phyloP scores from a whole-genome alignment of 2,888 invertebrate species.

The Digitonthophagus gazella region DNA sequence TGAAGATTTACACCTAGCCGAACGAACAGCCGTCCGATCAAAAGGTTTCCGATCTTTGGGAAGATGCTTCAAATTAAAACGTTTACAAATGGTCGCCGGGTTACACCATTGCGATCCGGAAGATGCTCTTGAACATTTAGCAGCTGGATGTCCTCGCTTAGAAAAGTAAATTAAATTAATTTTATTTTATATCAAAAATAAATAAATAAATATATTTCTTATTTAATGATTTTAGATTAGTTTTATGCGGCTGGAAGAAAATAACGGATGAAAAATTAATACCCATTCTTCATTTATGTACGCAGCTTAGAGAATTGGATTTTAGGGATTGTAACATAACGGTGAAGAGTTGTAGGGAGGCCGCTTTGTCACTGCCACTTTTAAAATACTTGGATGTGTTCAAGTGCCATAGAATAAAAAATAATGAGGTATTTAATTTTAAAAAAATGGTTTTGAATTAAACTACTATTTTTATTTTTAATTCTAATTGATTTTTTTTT shows the following conservation, averaged over 20 bases:
- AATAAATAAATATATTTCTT: no score
- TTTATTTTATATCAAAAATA: constrained; percentile 1
- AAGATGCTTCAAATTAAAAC: constrained; percentile 38
- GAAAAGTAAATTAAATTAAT: constrained; percentile 36
- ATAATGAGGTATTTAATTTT: constrained; percentile 34
- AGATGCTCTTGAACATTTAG: constrained; percentile 40
- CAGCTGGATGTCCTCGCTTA: constrained; percentile 40
- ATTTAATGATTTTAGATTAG: constrained; percentile 35
- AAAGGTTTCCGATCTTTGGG: constrained; percentile 38
- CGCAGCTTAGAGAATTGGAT: constrained; percentile 37
- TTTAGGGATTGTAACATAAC: constrained; percentile 40
- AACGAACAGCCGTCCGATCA: constrained; percentile 37
- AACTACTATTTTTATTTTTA: not conserved
- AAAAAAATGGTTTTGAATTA: not conserved
- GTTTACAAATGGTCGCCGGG: constrained; percentile 36
- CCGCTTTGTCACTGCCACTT: constrained; percentile 38
- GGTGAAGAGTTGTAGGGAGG: constrained; percentile 41
- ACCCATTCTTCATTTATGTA: constrained; percentile 40
- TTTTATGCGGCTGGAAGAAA: constrained; percentile 41
- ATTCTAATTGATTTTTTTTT: constrained; percentile 21
- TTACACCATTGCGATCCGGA: constrained; percentile 41
- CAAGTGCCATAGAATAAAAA: constrained; percentile 40
- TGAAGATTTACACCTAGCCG: constrained; percentile 38
- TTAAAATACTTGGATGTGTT: constrained; percentile 38
- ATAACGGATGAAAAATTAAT: constrained; percentile 41